Evolutionary conservation across 2,113 vertebrate species (phyloP).

Genomic region (Procavia capensis): DNA sequence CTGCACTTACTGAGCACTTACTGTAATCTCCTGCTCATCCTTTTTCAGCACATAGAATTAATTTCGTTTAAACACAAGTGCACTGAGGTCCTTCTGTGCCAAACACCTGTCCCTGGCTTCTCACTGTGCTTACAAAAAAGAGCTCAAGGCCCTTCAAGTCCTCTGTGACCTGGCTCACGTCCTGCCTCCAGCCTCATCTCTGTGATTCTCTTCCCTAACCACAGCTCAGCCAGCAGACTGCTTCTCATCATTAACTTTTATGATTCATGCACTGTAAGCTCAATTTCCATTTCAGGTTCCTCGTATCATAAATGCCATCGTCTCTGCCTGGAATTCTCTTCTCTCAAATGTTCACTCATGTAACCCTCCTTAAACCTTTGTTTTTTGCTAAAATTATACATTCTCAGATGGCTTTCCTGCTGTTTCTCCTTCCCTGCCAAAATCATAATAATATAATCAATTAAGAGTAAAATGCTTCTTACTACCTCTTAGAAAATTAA

Average conservation of each 20-base stretch:
- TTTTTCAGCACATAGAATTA: neutral
- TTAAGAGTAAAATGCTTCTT: neutral
- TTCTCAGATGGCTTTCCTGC: neutral
- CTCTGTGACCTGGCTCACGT: neutral
- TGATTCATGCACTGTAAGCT: neutral
- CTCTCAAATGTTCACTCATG: neutral
- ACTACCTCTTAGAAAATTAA: neutral
- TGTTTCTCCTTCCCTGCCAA: neutral
- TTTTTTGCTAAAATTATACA: neutral
- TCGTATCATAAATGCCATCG: neutral
- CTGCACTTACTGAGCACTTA: neutral
- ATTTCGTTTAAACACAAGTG: neutral
- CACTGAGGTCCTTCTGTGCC: neutral
- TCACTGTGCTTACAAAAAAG: neutral
- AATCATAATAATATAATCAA: neutral
- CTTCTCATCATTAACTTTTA: neutral
- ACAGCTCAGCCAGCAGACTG: neutral
- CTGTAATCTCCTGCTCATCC: neutral
- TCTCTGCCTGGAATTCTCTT: neutral
- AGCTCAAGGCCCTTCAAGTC: neutral
- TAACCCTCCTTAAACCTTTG: neutral
- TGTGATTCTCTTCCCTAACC: neutral
- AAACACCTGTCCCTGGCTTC: neutral
- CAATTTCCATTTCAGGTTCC: neutral
- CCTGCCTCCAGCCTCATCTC: neutral